A percentile compares a stretch with the other conserved stretches of the same genome.
These are phyloP conservation scores for Abramis brama DNA, from an alignment of 2,113 vertebrate species.

Conservation along the genomic window DNA sequence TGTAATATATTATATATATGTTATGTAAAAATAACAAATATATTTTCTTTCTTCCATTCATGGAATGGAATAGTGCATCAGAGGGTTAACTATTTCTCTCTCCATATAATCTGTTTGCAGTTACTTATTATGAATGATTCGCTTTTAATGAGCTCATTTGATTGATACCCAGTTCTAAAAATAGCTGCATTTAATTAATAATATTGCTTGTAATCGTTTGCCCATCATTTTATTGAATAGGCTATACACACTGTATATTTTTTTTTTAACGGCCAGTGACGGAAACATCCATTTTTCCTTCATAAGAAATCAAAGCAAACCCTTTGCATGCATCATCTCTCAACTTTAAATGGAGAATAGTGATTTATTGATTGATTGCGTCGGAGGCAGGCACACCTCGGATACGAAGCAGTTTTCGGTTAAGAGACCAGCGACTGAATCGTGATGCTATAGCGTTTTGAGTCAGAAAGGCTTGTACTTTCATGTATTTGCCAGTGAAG, in stretches of 20 bases:
- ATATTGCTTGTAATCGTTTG: background rate
- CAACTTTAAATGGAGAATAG: slow-evolving; percentile 17
- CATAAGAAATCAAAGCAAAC: background rate
- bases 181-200: slow-evolving; percentile 1
- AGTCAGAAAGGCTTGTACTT: background rate
- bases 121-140: background rate
- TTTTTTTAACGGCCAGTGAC: background rate
- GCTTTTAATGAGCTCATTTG: background rate
- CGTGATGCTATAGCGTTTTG: background rate
- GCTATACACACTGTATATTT: background rate
- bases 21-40: no score
- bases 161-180: slow-evolving; percentile 5
- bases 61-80: background rate
- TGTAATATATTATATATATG: no score
- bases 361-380: slow-evolving; percentile 6
- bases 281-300: background rate
- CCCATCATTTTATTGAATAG: background rate
- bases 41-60: background rate
- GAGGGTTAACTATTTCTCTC: background rate
- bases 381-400: background rate
- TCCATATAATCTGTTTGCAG: background rate
- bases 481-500: background rate
- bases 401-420: background rate
- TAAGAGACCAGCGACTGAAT: background rate
- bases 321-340: background rate